phyloP scores from a whole-genome alignment of 1,140 invertebrate genomes.

The Maconellicoccus hirsutus region DNA sequence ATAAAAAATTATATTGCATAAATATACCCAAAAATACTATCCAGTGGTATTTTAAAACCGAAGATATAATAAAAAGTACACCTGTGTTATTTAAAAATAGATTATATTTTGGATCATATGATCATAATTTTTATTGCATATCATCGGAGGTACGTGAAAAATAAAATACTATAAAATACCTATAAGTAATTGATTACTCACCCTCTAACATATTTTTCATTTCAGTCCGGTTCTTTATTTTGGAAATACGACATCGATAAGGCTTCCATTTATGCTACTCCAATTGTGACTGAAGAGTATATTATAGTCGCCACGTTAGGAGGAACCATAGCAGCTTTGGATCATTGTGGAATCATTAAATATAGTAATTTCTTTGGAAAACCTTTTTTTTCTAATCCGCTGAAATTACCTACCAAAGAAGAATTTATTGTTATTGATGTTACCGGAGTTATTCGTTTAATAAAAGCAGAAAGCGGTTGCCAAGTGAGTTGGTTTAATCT shows the following conservation, averaged over 20 bases:
- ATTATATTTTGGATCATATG: slow-evolving; percentile 37
- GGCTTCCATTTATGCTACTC: slow-evolving; percentile 36
- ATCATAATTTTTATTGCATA: slow-evolving; percentile 36
- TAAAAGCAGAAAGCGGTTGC: slow-evolving; percentile 29
- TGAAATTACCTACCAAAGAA: slow-evolving; percentile 25
- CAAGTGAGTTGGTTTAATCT: slow-evolving; percentile 27
- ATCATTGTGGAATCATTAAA: slow-evolving; percentile 27
- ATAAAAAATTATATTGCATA: slow-evolving; percentile 36
- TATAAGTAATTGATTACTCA: no score
- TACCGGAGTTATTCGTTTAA: slow-evolving; percentile 32
- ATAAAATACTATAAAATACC: neutral
- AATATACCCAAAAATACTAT: slow-evolving; percentile 32
- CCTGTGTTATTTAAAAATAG: slow-evolving; percentile 30
- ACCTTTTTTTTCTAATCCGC: slow-evolving; percentile 38
- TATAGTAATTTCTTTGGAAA: slow-evolving; percentile 29
- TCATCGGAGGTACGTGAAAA: slow-evolving; percentile 25
- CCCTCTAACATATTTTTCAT: slow-evolving; percentile 25
- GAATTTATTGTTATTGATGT: slow-evolving; percentile 35
- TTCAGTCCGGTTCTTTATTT: slow-evolving; percentile 29
- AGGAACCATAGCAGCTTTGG: slow-evolving; percentile 33
- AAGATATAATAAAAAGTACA: slow-evolving; percentile 37
- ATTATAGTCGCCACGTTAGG: slow-evolving; percentile 35
- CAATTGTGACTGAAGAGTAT: slow-evolving; percentile 26
- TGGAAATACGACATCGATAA: slow-evolving; percentile 33
- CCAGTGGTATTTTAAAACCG: slow-evolving; percentile 35